Evolutionary conservation across 1,140 invertebrate genomes (phyloP).

Genomic region (Chlorops oryzae): DNA sequence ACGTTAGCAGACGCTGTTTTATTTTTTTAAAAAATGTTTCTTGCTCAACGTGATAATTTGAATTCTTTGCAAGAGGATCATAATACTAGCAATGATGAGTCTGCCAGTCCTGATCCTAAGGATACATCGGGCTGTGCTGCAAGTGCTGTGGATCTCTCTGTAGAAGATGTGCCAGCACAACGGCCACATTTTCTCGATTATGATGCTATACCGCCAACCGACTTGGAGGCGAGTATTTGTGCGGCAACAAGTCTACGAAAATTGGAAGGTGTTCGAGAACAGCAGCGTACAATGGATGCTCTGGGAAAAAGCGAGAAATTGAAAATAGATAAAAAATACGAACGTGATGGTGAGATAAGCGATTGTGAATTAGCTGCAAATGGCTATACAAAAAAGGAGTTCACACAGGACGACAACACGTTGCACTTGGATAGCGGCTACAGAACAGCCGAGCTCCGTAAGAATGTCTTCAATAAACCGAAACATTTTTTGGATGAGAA

Average conservation of each 20-base stretch:
- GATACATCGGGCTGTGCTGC: no score
- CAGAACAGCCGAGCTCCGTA: neutral
- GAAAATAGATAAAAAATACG: conserved; percentile 45
- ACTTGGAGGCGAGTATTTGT: conserved; percentile 26
- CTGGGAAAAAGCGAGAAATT: conserved; percentile 30
- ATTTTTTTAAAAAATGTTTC: no score
- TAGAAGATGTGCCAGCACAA: conserved; percentile 43
- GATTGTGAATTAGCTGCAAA: conserved; percentile 45
- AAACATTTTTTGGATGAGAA: conserved; percentile 47
- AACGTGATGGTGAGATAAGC: conserved; percentile 44
- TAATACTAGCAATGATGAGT: no score
- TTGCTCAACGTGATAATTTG: no score
- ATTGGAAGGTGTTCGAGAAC: neutral
- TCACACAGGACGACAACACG: conserved; percentile 45
- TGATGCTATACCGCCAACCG: conserved; percentile 52
- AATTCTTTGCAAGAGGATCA: no score
- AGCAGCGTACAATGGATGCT: neutral
- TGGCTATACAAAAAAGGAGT: conserved; percentile 45
- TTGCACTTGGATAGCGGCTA: conserved; percentile 23
- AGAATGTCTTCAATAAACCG: conserved; percentile 14
- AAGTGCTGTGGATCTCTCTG: conserved; percentile 22
- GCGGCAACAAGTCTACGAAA: neutral
- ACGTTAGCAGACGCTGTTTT: no score
- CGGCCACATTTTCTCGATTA: conserved; percentile 57
- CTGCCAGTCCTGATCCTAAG: no score